Evolutionary conservation across 2,797 vertebrate species (phyloP), one percentile per base, ranked within the genome.

Genomic region (Xyrichtys novacula): DNA sequence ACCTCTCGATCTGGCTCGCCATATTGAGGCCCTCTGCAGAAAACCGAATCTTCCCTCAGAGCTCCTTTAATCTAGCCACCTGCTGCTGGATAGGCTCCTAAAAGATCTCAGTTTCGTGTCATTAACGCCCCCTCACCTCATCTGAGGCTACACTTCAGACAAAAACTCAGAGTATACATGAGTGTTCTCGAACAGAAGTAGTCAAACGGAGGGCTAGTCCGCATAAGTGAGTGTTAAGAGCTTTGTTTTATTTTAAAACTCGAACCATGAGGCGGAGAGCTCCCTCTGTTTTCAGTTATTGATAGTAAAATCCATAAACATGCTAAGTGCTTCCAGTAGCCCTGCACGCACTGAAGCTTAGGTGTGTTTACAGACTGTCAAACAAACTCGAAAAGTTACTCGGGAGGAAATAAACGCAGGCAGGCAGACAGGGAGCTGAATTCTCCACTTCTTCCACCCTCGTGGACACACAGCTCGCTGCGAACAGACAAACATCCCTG

Each of bases 71-170:
- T 70, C 73, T 68, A 38, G 12, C 71, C 76, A 84, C 70, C 79
- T 87, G 87, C 69, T 76, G 68, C 49, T 46, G 50, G 47, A 61
- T 49, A 31, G 10, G 15, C 17, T 43, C 32, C 65, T 59, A 79
- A 77, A 74, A 65, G 49, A 64, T 58, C 86, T 76, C 53, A 1
- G 59, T 80, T 87, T 84, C 78, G 65, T 71, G 42, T 43, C 65
- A 66, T 74, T 81, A 64, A 66, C 20, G 7, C 28, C 60, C 6
- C 26, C 49, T 10, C 55, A 28, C 3, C 20, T 29, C 23, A 25
- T 48, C 17, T 4, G 14, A 19, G 65, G 26, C 49, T 22, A 34
- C 46, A 34, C 14, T 34, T 34, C 32, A 34, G 32, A 12, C 32
- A 34, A 2, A 34, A 3, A 3, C 14, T n/a, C n/a, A n/a, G 14